Evolutionary conservation across 2,888 invertebrate species (phyloP).

Genomic region (Amphipoea lucens): DNA sequence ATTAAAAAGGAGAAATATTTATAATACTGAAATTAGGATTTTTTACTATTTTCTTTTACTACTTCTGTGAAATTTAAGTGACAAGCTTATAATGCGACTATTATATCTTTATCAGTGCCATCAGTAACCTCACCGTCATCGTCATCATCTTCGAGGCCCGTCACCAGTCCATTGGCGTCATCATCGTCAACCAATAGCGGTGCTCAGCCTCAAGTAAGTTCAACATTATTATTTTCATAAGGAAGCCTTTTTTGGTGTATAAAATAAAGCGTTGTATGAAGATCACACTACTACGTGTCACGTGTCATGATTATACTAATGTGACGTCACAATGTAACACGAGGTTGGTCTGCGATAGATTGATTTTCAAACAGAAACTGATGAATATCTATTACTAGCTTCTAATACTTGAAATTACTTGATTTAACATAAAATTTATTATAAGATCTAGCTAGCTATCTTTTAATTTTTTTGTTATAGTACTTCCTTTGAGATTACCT

Average conservation of each 20-base stretch:
- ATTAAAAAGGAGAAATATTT: too few relatives aligned
- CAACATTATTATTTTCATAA: background rate
- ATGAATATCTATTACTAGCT: background rate
- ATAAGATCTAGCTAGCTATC: too few relatives aligned
- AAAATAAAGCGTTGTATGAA: background rate
- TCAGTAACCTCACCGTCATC: slow-evolving; percentile 81
- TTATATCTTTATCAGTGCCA: slow-evolving; percentile 65
- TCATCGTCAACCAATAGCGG: slow-evolving; percentile 80
- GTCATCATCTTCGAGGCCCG: slow-evolving; percentile 81
- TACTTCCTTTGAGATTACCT: too few relatives aligned
- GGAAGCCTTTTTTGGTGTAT: background rate
- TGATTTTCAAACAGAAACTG: background rate
- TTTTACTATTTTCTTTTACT: background rate
- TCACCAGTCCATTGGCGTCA: slow-evolving; percentile 81
- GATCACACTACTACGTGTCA: background rate
- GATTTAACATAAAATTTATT: too few relatives aligned
- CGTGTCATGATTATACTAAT: background rate
- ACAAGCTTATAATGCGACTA: background rate
- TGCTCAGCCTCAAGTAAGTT: slow-evolving; percentile 87
- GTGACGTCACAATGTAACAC: background rate
- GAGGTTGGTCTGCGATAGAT: background rate
- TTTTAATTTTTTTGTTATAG: background rate
- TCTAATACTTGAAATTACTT: background rate
- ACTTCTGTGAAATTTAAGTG: too few relatives aligned
- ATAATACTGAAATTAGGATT: background rate